These are phyloP conservation scores for Phrynosoma platyrhinos DNA, from an alignment of 2,113 vertebrate species.

Conservation along the genomic window DNA sequence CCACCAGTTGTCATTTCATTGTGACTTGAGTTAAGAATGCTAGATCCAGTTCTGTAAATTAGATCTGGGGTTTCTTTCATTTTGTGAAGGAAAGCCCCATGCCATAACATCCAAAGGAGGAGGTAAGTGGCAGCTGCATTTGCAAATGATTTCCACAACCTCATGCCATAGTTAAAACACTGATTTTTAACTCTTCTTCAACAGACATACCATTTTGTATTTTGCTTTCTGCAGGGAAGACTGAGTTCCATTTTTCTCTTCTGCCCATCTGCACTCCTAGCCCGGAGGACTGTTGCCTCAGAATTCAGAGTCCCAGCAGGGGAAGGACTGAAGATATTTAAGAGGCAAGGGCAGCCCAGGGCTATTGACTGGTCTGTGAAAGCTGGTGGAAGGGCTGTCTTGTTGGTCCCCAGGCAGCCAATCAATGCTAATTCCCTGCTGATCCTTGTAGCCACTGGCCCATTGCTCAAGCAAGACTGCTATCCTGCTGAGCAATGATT, in stretches of 20 bases:
- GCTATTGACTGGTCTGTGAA: fast-evolving
- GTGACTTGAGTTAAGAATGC: background rate
- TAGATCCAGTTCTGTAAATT: background rate
- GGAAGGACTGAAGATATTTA: background rate
- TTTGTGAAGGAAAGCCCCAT: background rate
- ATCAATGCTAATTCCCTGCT: constrained; percentile 45
- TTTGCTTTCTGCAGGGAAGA: background rate
- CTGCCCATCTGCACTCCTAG: background rate
- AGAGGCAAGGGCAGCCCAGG: constrained; percentile 1
- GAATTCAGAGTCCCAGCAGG: background rate
- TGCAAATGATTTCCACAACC: background rate
- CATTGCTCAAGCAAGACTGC: constrained; percentile 31
- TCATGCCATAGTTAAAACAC: background rate
- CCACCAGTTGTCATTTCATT: background rate
- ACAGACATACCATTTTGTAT: constrained; percentile 1
- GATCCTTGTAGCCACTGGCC: background rate
- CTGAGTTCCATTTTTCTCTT: background rate
- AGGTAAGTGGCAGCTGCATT: background rate
- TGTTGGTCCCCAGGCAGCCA: background rate
- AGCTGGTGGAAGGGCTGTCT: background rate
- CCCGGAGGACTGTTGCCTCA: constrained; percentile 2
- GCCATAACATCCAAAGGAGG: background rate
- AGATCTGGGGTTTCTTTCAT: background rate
- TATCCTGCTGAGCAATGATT: constrained; percentile 30
- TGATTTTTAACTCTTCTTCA: background rate